phyloP scores from a whole-genome alignment of 2,888 invertebrate genomes.

The Incurvaria masculella region DNA sequence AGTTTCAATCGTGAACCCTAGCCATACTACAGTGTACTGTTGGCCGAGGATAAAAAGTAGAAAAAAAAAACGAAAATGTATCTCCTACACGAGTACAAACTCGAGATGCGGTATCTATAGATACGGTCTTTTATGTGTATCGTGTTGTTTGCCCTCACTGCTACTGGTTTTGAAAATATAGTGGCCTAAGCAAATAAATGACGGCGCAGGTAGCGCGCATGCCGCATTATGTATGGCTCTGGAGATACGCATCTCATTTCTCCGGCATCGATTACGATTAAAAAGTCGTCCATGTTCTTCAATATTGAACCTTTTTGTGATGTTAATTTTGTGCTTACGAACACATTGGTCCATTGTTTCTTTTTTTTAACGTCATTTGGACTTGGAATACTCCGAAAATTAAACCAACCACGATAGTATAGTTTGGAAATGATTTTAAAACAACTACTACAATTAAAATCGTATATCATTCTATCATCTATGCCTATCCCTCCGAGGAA shows the following conservation, averaged over 20 bases:
- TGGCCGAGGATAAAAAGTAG: not conserved
- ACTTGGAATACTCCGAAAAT: no score
- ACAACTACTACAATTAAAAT: no score
- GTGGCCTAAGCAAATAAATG: slow-evolving; percentile 53
- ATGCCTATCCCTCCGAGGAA: no score
- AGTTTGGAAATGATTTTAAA: no score
- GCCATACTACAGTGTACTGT: not conserved
- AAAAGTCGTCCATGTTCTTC: no score
- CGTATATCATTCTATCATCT: no score
- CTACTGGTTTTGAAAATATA: slow-evolving; percentile 51
- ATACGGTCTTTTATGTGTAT: slow-evolving; percentile 21
- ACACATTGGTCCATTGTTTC: no score
- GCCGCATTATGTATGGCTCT: slow-evolving; percentile 24
- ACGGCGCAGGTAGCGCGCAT: slow-evolving; percentile 42
- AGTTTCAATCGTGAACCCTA: not conserved
- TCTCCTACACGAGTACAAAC: not conserved
- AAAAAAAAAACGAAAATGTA: not conserved
- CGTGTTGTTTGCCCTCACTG: slow-evolving; percentile 31
- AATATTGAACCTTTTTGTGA: no score
- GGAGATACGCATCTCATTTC: no score
- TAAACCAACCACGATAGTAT: no score
- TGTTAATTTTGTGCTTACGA: no score
- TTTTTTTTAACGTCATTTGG: no score
- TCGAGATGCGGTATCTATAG: slow-evolving; percentile 19
- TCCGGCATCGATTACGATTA: not conserved